Evolutionary conservation across 2,797 vertebrate genomes (phyloP).

Genomic region (Galagoides demidoff): DNA sequence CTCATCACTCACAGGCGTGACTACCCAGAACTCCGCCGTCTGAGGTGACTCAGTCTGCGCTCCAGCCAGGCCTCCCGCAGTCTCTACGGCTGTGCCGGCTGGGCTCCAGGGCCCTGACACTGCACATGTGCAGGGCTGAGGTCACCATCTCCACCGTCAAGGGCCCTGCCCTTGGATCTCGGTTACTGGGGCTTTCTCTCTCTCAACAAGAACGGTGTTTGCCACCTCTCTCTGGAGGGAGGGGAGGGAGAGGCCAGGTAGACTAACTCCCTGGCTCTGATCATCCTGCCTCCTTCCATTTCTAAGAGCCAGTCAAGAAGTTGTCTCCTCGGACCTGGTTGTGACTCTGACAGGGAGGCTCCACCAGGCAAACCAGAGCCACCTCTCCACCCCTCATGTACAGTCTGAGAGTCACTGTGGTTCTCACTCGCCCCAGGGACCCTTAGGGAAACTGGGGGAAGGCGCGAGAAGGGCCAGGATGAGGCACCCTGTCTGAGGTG

Average conservation of each 20-base stretch:
- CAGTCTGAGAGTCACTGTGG: background rate
- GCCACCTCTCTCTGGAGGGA: slow-evolving; percentile 8
- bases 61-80: slow-evolving; percentile 23
- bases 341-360: background rate
- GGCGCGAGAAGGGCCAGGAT: background rate
- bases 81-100: background rate
- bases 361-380: background rate
- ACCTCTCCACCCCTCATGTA: background rate
- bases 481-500: background rate
- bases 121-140: background rate
- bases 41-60: slow-evolving; percentile 59
- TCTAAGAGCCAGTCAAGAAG: background rate
- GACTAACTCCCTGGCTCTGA: background rate
- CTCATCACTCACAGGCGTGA: slow-evolving; percentile 52
- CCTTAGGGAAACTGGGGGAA: background rate
- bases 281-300: background rate
- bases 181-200: background rate
- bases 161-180: background rate
- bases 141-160: background rate
- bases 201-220: background rate
- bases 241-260: background rate
- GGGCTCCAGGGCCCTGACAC: background rate
- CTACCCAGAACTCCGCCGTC: background rate
- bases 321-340: background rate
- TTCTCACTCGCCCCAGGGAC: background rate